These are phyloP conservation scores for Spatula clypeata DNA, from an alignment of 2,797 vertebrate species.

Conservation along the genomic window DNA sequence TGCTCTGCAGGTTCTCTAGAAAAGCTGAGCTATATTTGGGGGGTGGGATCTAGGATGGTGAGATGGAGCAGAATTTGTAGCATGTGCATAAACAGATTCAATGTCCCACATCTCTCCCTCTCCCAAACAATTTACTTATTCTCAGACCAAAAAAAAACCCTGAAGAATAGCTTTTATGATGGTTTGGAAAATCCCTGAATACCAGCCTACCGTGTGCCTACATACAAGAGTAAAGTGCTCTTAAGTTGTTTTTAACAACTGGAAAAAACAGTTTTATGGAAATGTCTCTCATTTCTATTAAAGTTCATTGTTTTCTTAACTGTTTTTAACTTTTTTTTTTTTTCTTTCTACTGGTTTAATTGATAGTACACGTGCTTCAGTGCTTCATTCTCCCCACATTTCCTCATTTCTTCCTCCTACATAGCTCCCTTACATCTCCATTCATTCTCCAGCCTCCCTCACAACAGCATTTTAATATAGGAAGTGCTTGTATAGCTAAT, in stretches of 20 bases:
- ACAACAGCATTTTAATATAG: constrained; percentile 34
- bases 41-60: accelerated
- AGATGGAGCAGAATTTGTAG: neutral
- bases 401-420: constrained; percentile 19
- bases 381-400: neutral
- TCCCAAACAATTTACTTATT: neutral
- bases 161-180: neutral
- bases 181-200: neutral
- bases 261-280: neutral
- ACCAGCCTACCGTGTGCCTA: neutral
- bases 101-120: neutral
- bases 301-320: neutral
- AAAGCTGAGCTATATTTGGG: neutral
- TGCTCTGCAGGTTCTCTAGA: neutral
- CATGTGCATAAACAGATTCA: neutral
- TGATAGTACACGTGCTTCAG: neutral
- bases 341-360: neutral
- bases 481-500: neutral
- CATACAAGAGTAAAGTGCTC: neutral
- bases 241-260: neutral
- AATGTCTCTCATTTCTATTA: neutral
- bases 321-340: neutral
- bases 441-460: neutral
- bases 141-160: neutral
- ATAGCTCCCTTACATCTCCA: constrained; percentile 7